phyloP scores from a whole-genome alignment of 2,888 invertebrate genomes.

The Lagria hirta region DNA sequence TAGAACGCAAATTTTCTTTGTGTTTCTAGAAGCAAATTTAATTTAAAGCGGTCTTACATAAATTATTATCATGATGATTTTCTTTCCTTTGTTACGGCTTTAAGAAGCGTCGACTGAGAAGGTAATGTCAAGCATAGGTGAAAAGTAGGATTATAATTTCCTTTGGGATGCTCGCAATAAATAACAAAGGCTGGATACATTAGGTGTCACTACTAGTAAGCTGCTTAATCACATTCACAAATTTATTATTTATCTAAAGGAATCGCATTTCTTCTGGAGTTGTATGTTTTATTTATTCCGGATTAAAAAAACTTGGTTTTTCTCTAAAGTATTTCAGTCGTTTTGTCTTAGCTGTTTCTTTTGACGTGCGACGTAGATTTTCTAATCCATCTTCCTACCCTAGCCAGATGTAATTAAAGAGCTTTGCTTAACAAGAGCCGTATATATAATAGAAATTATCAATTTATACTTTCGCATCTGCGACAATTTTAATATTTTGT shows the following conservation, averaged over 20 bases:
- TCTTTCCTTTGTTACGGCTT: constrained; percentile 39
- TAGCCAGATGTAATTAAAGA: constrained; percentile 46
- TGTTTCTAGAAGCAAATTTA: constrained; percentile 47
- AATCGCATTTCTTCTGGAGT: constrained; percentile 43
- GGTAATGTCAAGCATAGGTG: constrained; percentile 28
- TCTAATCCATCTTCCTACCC: constrained; percentile 49
- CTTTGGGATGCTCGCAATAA: constrained; percentile 47
- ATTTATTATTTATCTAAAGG: constrained; percentile 45
- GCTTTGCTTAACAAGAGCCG: constrained; percentile 49
- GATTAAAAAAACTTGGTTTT: constrained; percentile 18
- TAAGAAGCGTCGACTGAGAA: constrained; percentile 29
- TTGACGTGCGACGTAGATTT: constrained; percentile 38
- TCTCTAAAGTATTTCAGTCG: constrained; percentile 10
- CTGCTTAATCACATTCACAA: constrained; percentile 45
- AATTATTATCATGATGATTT: constrained; percentile 50
- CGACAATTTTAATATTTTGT: constrained; percentile 55
- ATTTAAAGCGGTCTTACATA: constrained; percentile 47
- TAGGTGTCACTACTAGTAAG: constrained; percentile 46
- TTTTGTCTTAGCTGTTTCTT: constrained; percentile 32
- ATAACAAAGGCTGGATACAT: constrained; percentile 38
- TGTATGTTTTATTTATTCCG: constrained; percentile 50
- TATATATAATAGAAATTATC: constrained; percentile 53
- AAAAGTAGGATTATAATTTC: constrained; percentile 52
- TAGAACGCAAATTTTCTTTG: too few relatives aligned
- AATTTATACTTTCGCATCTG: constrained; percentile 53